Conservation (phyloP, 1,140 invertebrate species). For the Hylaeus anthracinus region DNA sequence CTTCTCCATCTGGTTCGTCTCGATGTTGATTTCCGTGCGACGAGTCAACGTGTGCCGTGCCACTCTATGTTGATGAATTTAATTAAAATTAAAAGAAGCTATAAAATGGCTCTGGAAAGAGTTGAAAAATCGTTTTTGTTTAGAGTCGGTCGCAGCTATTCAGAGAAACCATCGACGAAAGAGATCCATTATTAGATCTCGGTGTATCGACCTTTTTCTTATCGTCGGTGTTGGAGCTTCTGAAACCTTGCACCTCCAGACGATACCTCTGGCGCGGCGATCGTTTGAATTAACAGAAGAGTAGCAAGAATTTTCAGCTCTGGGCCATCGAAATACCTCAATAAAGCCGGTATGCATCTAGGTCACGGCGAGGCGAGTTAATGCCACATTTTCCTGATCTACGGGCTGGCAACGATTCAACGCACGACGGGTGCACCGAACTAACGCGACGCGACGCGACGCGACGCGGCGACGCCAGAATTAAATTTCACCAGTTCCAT, state of each 20-base stretch:
- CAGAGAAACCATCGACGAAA: too few relatives aligned
- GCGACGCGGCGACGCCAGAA: slow-evolving; percentile 36
- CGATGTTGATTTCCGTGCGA: slow-evolving; percentile 35
- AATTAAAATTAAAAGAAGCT: slow-evolving; percentile 43
- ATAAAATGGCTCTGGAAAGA: slow-evolving; percentile 9
- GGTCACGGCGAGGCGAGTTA: slow-evolving; percentile 56
- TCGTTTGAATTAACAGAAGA: slow-evolving; percentile 1
- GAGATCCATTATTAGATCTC: not conserved
- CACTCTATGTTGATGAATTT: slow-evolving; percentile 48
- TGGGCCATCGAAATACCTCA: slow-evolving; percentile 47
- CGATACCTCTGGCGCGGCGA: not conserved
- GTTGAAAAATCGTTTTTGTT: not conserved
- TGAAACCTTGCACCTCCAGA: slow-evolving; percentile 7
- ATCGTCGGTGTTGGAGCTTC: not conserved
- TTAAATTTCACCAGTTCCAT: slow-evolving; percentile 63
- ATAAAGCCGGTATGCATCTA: slow-evolving; percentile 65
- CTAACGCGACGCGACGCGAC: not conserved
- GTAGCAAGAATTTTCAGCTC: slow-evolving; percentile 10
- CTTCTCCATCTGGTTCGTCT: not conserved
- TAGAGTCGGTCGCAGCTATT: too few relatives aligned
- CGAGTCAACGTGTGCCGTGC: not conserved
- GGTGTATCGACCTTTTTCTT: slow-evolving; percentile 32
- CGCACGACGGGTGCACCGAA: slow-evolving; percentile 39
- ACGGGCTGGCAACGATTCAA: slow-evolving; percentile 63
- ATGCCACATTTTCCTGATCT: slow-evolving; percentile 55